phyloP scores from a whole-genome alignment of 2,113 vertebrate species.

The Anguilla japonica region DNA sequence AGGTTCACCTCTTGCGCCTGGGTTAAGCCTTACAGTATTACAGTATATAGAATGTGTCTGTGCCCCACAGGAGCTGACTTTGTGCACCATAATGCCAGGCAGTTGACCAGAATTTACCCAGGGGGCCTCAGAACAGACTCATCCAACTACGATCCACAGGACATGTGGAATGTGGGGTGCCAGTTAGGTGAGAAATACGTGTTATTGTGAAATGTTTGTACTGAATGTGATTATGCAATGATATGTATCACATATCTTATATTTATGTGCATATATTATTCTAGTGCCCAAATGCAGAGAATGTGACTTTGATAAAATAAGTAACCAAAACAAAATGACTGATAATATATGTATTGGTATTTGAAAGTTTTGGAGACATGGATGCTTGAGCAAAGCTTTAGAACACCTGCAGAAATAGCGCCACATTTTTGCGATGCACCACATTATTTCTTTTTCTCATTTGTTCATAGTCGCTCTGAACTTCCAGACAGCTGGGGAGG shows the following conservation, averaged over 20 bases:
- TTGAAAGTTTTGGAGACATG: background rate
- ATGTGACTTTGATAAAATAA: background rate
- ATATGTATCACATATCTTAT: no score
- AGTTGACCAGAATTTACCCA: constrained; percentile 88
- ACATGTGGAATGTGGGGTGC: constrained; percentile 93
- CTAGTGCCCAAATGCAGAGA: no score
- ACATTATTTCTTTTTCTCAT: background rate
- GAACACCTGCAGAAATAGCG: no score
- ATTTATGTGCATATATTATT: no score
- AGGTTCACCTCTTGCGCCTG: no score
- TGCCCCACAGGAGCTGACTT: constrained; percentile 73
- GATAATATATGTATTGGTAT: background rate
- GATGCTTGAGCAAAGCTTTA: background rate
- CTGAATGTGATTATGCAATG: no score
- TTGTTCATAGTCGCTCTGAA: constrained; percentile 82
- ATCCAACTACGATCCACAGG: constrained; percentile 91
- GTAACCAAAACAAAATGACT: background rate
- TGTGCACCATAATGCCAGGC: constrained; percentile 84
- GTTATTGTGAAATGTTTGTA: no score
- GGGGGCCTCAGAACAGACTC: constrained; percentile 88
- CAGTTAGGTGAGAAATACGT: constrained; percentile 79
- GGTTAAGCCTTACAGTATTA: no score
- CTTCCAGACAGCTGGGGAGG: constrained; percentile 87
- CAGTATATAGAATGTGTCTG: constrained; percentile 15
- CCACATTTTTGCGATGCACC: background rate